A percentile compares a stretch with the other conserved stretches of the same genome.
Evolutionary conservation across 2,113 vertebrate genomes (phyloP).

Genomic region (Toxostoma redivivum): DNA sequence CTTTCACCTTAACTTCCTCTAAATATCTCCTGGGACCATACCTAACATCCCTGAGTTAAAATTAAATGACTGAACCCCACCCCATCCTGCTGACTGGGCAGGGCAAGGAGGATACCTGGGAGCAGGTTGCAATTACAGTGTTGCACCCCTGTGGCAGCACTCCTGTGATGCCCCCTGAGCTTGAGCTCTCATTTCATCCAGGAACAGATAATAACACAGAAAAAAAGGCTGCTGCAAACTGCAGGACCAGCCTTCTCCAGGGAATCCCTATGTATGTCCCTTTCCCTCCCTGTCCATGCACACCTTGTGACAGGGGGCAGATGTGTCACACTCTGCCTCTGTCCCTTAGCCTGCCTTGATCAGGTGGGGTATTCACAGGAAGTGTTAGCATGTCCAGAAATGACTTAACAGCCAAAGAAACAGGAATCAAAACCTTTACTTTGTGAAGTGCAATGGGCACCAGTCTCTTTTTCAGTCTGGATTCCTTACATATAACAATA

Average conservation of each 20-base stretch:
- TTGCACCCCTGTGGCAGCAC: accelerated
- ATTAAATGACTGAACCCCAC: not conserved
- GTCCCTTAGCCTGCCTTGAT: not conserved
- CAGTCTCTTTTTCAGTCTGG: not conserved
- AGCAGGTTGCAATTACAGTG: accelerated
- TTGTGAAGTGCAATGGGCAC: not conserved
- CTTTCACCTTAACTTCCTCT: not conserved
- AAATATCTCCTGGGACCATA: not conserved
- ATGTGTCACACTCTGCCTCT: accelerated
- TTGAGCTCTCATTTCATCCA: not conserved
- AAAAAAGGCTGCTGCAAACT: not conserved
- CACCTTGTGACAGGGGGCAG: accelerated
- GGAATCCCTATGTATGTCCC: accelerated
- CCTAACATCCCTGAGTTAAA: not conserved
- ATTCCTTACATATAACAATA: not conserved
- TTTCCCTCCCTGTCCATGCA: accelerated
- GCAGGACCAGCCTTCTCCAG: not conserved
- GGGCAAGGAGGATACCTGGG: not conserved
- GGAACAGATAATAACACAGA: not conserved
- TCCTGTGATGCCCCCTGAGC: not conserved
- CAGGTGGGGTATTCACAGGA: not conserved
- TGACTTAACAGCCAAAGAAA: not conserved
- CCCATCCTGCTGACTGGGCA: not conserved
- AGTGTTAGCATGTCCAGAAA: not conserved
- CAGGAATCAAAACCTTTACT: not conserved